phyloP scores from a whole-genome alignment of 1,140 invertebrate genomes.

The Papilio polytes region DNA sequence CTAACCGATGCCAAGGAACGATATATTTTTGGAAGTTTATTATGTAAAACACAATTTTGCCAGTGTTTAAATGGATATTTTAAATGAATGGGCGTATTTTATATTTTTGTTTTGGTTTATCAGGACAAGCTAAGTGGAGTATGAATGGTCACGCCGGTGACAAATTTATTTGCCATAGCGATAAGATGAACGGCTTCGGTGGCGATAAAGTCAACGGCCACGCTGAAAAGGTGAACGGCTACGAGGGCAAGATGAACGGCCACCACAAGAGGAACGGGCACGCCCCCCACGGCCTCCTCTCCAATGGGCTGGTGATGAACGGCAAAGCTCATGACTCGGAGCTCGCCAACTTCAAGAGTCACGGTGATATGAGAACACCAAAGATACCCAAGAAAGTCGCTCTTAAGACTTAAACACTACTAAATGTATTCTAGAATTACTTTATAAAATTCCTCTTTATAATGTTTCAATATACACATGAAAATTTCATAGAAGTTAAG shows the following conservation, averaged over 20 bases:
- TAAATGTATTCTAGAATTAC: conserved; percentile 55
- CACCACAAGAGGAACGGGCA: conserved; percentile 44
- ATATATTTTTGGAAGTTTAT: conserved; percentile 37
- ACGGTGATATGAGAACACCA: conserved; percentile 69
- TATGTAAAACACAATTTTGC: conserved; percentile 69
- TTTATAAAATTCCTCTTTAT: conserved; percentile 73
- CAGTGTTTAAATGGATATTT: conserved; percentile 59
- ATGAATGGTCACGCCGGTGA: conserved; percentile 57
- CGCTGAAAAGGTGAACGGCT: conserved; percentile 55
- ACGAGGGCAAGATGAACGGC: conserved; percentile 47
- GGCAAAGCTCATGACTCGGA: conserved; percentile 49
- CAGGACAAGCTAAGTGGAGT: conserved; percentile 70
- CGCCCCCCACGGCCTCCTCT: background rate
- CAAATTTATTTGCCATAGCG: conserved; percentile 43
- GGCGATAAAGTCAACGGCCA: conserved; percentile 57
- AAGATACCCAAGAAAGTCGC: conserved; percentile 78
- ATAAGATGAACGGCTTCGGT: conserved; percentile 55
- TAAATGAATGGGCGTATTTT: conserved; percentile 53
- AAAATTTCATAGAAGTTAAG: conserved; percentile 46
- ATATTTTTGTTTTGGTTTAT: conserved; percentile 65
- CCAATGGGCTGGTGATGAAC: conserved; percentile 35
- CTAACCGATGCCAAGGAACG: conserved; percentile 42
- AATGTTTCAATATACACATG: conserved; percentile 68
- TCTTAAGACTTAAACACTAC: conserved; percentile 66
- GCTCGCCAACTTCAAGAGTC: conserved; percentile 55